phyloP scores from a whole-genome alignment of 2,113 vertebrate species.

The Peromyscus leucopus region DNA sequence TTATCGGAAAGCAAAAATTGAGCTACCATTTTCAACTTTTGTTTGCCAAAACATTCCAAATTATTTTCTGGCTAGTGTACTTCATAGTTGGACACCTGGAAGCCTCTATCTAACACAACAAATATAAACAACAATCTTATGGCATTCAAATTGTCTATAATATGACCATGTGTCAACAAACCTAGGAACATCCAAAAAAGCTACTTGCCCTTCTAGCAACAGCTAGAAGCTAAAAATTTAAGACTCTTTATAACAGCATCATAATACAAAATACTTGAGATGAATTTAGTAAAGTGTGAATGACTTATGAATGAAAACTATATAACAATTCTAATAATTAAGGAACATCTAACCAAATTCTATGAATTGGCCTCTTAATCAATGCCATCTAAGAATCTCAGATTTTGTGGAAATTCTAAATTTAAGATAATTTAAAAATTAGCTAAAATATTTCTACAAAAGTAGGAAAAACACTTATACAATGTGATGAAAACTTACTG shows the following conservation, averaged over 20 bases:
- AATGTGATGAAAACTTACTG: background rate
- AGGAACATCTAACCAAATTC: background rate
- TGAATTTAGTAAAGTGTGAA: background rate
- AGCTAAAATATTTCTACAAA: background rate
- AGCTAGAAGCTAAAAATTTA: background rate
- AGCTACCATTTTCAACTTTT: conserved; percentile 50
- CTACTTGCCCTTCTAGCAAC: background rate
- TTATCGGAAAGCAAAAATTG: conserved; percentile 1
- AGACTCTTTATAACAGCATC: background rate
- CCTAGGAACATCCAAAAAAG: background rate
- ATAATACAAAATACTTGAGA: background rate
- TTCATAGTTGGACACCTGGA: background rate
- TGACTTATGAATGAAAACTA: background rate
- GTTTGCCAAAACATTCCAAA: background rate
- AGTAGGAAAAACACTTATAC: background rate
- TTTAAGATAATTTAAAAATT: background rate
- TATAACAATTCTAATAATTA: background rate
- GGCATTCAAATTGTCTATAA: background rate
- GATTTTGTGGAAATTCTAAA: background rate
- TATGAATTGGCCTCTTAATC: background rate
- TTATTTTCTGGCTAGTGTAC: background rate
- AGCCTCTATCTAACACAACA: background rate
- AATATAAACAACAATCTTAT: background rate
- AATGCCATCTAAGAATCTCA: background rate
- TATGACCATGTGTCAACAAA: background rate